Evolutionary conservation across 2,888 invertebrate species (phyloP).

Genomic region (Loripinus fragilis): DNA sequence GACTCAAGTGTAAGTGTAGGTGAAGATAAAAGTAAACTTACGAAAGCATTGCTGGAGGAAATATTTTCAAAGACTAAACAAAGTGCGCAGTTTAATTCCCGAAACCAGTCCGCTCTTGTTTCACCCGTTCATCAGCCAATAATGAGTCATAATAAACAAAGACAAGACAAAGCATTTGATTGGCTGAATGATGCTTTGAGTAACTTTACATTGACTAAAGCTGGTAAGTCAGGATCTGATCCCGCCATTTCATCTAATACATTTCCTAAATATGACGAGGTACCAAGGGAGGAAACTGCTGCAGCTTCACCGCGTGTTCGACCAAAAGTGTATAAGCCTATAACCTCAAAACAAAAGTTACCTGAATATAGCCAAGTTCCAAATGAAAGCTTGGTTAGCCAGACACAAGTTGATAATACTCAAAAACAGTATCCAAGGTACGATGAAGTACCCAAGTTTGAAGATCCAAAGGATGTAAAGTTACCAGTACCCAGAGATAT

Average conservation of each 20-base stretch:
- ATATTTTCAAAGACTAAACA: constrained; percentile 39
- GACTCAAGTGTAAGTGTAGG: neutral
- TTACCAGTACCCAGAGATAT: constrained; percentile 49
- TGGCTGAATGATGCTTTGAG: constrained; percentile 83
- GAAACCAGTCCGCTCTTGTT: neutral
- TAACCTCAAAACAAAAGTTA: constrained; percentile 23
- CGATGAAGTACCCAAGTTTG: constrained; percentile 66
- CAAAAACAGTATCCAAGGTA: constrained; percentile 52
- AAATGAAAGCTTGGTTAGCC: constrained; percentile 19
- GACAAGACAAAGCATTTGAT: constrained; percentile 83
- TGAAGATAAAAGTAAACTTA: constrained; percentile 24
- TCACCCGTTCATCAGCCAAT: constrained; percentile 1
- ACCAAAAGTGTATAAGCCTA: constrained; percentile 40
- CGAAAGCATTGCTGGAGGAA: constrained; percentile 50
- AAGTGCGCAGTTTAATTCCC: neutral
- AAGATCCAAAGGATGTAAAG: constrained; percentile 58
- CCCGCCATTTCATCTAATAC: constrained; percentile 23
- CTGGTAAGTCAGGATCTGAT: constrained; percentile 53
- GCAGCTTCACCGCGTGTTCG: constrained; percentile 17
- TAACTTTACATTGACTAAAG: constrained; percentile 64
- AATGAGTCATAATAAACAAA: constrained; percentile 14
- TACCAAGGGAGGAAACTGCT: constrained; percentile 60
- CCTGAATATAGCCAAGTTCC: constrained; percentile 56
- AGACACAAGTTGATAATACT: neutral
- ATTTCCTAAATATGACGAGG: constrained; percentile 67